Percentiles rank a stretch among this genome's conserved stretches.
These are phyloP conservation scores for Oryzias javanicus DNA, from an alignment of 2,113 vertebrate genomes.

Conservation along the genomic window DNA sequence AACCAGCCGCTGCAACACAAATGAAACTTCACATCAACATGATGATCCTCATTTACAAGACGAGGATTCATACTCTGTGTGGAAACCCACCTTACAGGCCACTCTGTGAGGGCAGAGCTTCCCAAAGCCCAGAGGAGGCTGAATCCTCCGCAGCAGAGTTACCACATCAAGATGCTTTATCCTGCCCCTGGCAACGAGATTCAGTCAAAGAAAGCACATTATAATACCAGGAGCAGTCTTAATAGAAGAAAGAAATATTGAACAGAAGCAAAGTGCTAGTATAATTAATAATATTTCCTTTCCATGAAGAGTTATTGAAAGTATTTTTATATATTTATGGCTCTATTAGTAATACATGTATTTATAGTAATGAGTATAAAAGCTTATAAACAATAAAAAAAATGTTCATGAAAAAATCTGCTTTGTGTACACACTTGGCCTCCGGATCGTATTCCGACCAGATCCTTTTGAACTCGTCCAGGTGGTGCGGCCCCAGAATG, in stretches of 20 bases:
- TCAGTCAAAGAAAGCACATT: conserved; percentile 10
- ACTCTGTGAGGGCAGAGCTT: conserved; percentile 97
- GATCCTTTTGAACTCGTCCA: conserved; percentile 98
- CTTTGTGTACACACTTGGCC: conserved; percentile 84
- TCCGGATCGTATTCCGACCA: conserved; percentile 99
- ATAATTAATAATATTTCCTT: too few species aligned
- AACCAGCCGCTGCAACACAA: conserved; percentile 85
- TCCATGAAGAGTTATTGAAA: too few species aligned
- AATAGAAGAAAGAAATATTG: not conserved
- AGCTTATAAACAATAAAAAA: not conserved
- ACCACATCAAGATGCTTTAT: conserved; percentile 99
- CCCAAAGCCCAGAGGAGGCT: conserved; percentile 95
- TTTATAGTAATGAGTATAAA: not conserved
- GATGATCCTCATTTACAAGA: not conserved
- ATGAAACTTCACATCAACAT: conserved; percentile 4
- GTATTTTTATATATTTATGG: too few species aligned
- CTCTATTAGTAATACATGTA: not conserved
- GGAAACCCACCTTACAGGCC: conserved; percentile 88
- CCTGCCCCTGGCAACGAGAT: conserved; percentile 80
- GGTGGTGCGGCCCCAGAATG: conserved; percentile 96
- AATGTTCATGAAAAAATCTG: not conserved
- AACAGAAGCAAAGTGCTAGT: too few species aligned
- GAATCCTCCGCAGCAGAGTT: conserved; percentile 93
- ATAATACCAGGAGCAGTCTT: not conserved
- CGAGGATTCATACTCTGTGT: not conserved